phyloP scores from a whole-genome alignment of 1,140 invertebrate genomes.

The Onthophagus taurus region DNA sequence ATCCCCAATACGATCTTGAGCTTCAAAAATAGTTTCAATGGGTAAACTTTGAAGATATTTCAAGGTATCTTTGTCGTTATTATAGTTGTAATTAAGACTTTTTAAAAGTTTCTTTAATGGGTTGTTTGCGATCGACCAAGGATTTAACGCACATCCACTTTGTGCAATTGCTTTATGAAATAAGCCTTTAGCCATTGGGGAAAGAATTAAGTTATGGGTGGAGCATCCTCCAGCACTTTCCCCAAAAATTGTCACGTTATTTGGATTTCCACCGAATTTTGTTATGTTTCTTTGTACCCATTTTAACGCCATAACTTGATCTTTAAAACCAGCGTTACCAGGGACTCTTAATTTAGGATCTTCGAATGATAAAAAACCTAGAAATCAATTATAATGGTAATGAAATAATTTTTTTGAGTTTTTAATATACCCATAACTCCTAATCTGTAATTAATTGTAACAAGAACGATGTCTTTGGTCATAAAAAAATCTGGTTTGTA shows the following conservation, averaged over 20 bases:
- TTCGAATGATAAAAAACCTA: constrained; percentile 27
- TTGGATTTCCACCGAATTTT: constrained; percentile 40
- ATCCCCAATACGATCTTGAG: constrained; percentile 30
- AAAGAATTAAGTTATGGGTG: constrained; percentile 21
- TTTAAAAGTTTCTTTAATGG: constrained; percentile 18
- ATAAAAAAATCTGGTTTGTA: constrained; percentile 54
- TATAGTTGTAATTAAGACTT: constrained; percentile 4
- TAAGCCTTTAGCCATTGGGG: constrained; percentile 29
- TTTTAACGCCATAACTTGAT: constrained; percentile 45
- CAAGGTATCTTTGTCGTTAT: constrained; percentile 21
- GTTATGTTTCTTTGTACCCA: constrained; percentile 47
- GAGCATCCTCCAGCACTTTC: constrained; percentile 40
- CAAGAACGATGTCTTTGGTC: constrained; percentile 43
- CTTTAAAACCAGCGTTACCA: constrained; percentile 53
- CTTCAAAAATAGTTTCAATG: constrained; percentile 33
- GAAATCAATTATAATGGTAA: no score
- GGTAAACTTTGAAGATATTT: constrained; percentile 31
- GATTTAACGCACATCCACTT: constrained; percentile 40
- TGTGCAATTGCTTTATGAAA: constrained; percentile 50
- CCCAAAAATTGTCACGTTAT: constrained; percentile 38
- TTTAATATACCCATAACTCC: constrained; percentile 41
- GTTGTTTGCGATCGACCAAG: constrained; percentile 21
- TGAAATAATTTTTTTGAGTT: no score
- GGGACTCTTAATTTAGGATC: constrained; percentile 35
- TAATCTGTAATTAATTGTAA: constrained; percentile 44